Percentiles rank a stretch among this genome's conserved stretches.
phyloP scores from a whole-genome alignment of 2,888 invertebrate genomes.

The Pocota personata region DNA sequence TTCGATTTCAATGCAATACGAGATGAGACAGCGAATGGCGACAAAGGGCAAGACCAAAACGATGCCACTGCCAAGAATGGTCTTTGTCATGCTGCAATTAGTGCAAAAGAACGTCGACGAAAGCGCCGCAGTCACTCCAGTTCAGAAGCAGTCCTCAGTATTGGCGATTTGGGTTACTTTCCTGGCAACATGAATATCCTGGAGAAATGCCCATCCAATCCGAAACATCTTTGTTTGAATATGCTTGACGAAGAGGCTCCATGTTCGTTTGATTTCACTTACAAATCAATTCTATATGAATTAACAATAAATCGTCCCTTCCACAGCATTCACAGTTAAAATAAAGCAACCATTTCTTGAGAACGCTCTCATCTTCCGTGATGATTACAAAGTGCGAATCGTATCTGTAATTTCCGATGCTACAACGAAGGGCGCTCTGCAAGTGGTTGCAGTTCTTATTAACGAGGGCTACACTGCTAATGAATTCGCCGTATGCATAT shows the following conservation, averaged over 20 bases:
- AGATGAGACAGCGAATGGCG: conserved; percentile 27
- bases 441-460: conserved; percentile 77
- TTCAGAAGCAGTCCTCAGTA: conserved; percentile 57
- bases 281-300: background rate
- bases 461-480: conserved; percentile 76
- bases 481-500: conserved; percentile 76
- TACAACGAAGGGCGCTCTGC: conserved; percentile 78
- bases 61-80: conserved; percentile 10
- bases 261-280: conserved; percentile 73
- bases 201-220: conserved; percentile 76
- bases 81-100: conserved; percentile 57
- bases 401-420: conserved; percentile 78
- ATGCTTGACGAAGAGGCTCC: conserved; percentile 77
- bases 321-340: conserved; percentile 77
- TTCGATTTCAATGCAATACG: conserved; percentile 65
- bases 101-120: conserved; percentile 10
- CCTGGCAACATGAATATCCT: conserved; percentile 75
- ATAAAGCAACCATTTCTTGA: conserved; percentile 79
- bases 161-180: conserved; percentile 74
- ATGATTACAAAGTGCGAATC: conserved; percentile 76
- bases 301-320: background rate
- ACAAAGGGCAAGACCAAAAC: conserved; percentile 27
- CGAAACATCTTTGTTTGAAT: conserved; percentile 77
- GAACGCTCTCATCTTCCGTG: conserved; percentile 75
- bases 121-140: conserved; percentile 17